Evolutionary conservation across 2,888 invertebrate species (phyloP), one percentile per base, ranked within the genome.

Genomic region (Euplexia lucipara): DNA sequence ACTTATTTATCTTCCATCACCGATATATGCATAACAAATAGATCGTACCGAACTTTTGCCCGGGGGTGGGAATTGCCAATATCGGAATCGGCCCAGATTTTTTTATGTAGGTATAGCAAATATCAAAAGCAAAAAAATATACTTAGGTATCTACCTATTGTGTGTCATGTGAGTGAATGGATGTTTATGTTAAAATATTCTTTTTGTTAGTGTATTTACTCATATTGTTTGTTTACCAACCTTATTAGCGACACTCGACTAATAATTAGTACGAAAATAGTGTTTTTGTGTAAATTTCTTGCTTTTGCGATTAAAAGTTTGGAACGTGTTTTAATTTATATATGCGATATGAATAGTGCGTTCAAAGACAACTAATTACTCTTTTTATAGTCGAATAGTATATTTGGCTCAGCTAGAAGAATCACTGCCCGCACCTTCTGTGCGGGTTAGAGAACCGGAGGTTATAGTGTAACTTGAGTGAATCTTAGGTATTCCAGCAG

Each of bases 351-450:
- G 20, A 44, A 18, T 48, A 70, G 70, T 41, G 70, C 22, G 34
- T 53, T 4, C 42, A 35, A 56, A 39, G 44, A 44, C 0, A 16
- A 51, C 52, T 8, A 16, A 26, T 51, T 39, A 9, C 20, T 37
- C 7, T 10, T 54, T 20, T 35, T 6, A 22, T 77, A 73, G 73
- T 73, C 73, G 73, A 73, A 42, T 76, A 26, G 26, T 26, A 26
- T 5, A 57, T 42, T 47, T 42, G 0, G 8, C 26, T 14, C 14
- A 35, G 16, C 7, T 32, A 12, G 10, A 16, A 6, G 7, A 30
- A 30, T 35, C n/a, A 7, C 32, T 8, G 8, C 30, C 14, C 10
- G 18, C 54, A 32, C 30, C 6, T 3, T n/a, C 18, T 18, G 9
- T 18, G 2, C 6, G 0, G 7, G 9, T 10, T 6, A 2, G 6